Evolutionary conservation across 2,797 vertebrate species (phyloP), one percentile per base, ranked within the genome.

Genomic region (Squalus acanthias): DNA sequence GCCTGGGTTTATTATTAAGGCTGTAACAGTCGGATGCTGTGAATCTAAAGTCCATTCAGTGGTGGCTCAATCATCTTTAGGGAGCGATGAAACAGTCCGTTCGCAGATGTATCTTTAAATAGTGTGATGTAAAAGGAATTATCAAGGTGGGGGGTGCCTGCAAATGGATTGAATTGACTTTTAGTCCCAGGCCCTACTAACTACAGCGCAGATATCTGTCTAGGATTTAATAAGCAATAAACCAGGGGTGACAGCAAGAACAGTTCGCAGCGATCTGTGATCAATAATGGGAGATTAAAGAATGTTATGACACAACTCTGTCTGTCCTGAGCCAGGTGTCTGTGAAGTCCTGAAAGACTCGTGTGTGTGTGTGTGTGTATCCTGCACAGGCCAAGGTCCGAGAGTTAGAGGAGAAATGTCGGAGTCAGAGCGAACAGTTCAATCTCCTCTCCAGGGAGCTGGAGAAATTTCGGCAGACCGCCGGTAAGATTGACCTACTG

Each of bases 401-500:
- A 3, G 99, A 99, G 98, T 97, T 99, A 97, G 99, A 99, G 98
- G 99, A 99, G 97, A 99, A 99, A 99, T 99, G 99, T 97, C 98
- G 99, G 97, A 97, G 96, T 0, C 99, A 99, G 98, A 99, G 99
- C 97, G 99, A 99, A 97, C 99, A 99, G 97, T 99, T 99, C 98
- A 98, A 99, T 97, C 98, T 99, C 97, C 98, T 99, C 97, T 99
- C 99, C 9, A 98, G 98, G 97, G 99, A 99, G 97, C 98, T 99
- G 98, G 98, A 99, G 97, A 98, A 98, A 96, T 99, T 99, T 97
- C 98, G 99, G 95, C 98, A 98, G 97, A 99, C 99, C 97, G 98
- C 99, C 0, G 99, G 99, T 96, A 98, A 98, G 97, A 98, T 99
- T 96, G 98, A 99, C 95, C 98, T 99, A 96, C 98, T 99, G 96